Evolutionary conservation across 2,113 vertebrate genomes (phyloP).

Genomic region (Acanthochromis polyacanthus): DNA sequence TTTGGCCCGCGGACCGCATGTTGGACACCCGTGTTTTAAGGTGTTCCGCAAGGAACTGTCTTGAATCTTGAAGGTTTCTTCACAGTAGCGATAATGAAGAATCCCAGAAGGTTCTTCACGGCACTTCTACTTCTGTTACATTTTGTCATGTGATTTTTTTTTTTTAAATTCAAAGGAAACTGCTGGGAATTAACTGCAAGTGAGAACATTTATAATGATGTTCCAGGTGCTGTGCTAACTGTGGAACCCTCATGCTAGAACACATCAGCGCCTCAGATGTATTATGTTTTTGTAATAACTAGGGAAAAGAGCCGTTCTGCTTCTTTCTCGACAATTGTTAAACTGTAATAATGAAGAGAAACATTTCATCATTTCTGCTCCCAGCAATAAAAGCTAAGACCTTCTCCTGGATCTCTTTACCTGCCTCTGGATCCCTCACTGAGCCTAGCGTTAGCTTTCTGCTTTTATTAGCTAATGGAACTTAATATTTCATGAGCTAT

Average conservation of each 20-base stretch:
- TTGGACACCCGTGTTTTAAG: too few relatives aligned
- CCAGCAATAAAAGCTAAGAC: constrained; percentile 61
- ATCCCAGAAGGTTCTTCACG: too few relatives aligned
- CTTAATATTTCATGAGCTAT: constrained; percentile 86
- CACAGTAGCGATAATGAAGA: too few relatives aligned
- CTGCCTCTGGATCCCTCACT: constrained; percentile 58
- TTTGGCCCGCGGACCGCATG: too few relatives aligned
- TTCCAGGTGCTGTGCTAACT: neutral
- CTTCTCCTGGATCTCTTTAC: constrained; percentile 50
- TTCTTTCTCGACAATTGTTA: constrained; percentile 52
- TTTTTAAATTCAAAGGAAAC: neutral
- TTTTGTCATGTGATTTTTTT: neutral
- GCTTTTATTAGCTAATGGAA: constrained; percentile 84
- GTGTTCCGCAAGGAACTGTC: too few relatives aligned
- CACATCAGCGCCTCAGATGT: constrained; percentile 18
- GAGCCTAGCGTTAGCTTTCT: constrained; percentile 56
- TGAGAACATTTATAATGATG: neutral
- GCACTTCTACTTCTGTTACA: too few relatives aligned
- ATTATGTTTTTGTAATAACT: constrained; percentile 33
- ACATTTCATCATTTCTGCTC: constrained; percentile 56
- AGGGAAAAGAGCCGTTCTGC: neutral
- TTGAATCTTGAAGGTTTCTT: too few relatives aligned
- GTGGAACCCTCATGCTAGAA: neutral
- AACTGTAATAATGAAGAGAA: constrained; percentile 58
- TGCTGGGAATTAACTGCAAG: neutral